phyloP scores from a whole-genome alignment of 2,888 invertebrate species.

The Cerastoderma edule region DNA sequence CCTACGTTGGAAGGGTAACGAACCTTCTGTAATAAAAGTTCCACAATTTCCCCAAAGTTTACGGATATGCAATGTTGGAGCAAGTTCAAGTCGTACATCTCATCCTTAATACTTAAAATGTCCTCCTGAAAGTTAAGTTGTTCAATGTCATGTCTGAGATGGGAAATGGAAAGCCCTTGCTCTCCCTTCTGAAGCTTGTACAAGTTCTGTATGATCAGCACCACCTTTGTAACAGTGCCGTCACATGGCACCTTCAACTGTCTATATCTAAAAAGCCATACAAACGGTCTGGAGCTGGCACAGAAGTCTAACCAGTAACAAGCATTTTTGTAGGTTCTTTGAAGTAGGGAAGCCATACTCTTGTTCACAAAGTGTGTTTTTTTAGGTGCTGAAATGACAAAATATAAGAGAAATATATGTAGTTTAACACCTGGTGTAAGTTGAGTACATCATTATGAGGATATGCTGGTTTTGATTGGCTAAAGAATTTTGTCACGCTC shows the following conservation, averaged over 20 bases:
- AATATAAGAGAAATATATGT: no score
- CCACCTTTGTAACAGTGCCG: constrained; percentile 59
- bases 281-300: constrained; percentile 67
- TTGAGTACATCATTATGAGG: no score
- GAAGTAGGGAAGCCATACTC: constrained; percentile 58
- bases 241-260: constrained; percentile 47
- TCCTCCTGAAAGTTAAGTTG: constrained; percentile 69
- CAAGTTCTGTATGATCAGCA: constrained; percentile 54
- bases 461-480: no score
- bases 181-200: constrained; percentile 49
- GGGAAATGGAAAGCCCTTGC: constrained; percentile 1
- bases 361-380: no score
- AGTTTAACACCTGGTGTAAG: no score
- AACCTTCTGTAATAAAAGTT: constrained; percentile 84
- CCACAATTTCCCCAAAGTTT: constrained; percentile 89
- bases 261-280: constrained; percentile 58
- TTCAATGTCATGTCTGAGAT: constrained; percentile 53
- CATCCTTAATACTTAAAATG: constrained; percentile 84
- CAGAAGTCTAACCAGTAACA: constrained; percentile 67
- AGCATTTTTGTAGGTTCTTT: constrained; percentile 64
- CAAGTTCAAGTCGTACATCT: constrained; percentile 88
- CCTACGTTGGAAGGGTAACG: constrained; percentile 88
- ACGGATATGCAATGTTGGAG: constrained; percentile 90
- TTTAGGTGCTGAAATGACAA: no score
- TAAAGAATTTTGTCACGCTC: no score